Conservation (phyloP, 2,888 invertebrate species). For the Zhuqinia jingwanae region DNA sequence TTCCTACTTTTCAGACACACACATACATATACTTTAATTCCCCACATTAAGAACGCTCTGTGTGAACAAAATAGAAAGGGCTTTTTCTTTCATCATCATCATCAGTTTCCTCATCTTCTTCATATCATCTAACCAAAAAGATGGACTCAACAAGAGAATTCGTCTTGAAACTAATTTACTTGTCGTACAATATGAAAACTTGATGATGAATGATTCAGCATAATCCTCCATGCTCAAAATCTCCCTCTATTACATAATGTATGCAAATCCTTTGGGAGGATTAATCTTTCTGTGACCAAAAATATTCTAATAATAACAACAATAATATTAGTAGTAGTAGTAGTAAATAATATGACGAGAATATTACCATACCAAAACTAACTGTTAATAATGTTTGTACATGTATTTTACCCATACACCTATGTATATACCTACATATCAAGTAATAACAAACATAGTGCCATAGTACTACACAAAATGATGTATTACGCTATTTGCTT, state of each 20-base stretch:
- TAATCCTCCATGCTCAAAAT: neutral
- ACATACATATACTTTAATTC: neutral
- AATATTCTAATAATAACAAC: neutral
- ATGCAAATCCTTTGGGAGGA: slow-evolving; percentile 41
- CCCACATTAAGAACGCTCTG: neutral
- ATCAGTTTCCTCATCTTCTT: too few species aligned
- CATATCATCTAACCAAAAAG: slow-evolving; percentile 2
- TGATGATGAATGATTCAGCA: slow-evolving; percentile 47
- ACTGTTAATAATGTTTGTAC: slow-evolving; percentile 38
- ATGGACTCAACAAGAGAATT: slow-evolving; percentile 34
- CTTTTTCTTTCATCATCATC: too few species aligned
- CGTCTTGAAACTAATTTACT: slow-evolving; percentile 41
- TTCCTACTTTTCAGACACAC: neutral
- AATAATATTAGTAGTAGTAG: neutral
- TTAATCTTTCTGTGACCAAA: slow-evolving; percentile 36
- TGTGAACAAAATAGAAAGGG: too few species aligned
- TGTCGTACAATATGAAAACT: slow-evolving; percentile 10
- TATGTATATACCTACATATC: too few species aligned
- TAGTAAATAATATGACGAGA: too few species aligned
- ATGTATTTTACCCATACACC: too few species aligned
- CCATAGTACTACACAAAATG: too few species aligned
- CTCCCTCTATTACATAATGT: slow-evolving; percentile 7
- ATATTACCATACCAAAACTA: too few species aligned
- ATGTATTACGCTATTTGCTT: too few species aligned
- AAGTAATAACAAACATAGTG: too few species aligned